Base-by-base conservation (phyloP, 2,888 invertebrate species). In the Drosophila nr. perissopoda region DNA sequence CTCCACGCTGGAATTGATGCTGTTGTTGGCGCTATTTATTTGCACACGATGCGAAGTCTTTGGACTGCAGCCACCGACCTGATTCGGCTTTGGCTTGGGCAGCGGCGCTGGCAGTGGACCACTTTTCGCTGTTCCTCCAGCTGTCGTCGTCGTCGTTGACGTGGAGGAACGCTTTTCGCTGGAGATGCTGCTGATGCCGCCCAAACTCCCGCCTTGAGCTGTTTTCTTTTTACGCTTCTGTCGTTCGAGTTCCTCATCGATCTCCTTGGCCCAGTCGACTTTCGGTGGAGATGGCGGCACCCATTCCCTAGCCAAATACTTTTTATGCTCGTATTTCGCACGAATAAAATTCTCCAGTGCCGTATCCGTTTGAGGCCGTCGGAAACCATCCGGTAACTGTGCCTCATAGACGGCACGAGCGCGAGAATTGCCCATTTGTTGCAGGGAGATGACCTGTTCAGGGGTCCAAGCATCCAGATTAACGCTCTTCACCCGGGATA, bases 381-480 rank as follows among this genome's bases (percentile, higher is more conserved):
- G 95, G 94, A 98, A 99, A 86, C 97, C 97, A 91, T 99, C 99
- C 0, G 99, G 99, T 49, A 99, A 94, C 93, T 98, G 98, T 1
- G 99, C 99, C 93, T 99, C 99, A 93, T 99, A 99, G 0, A 99
- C 98, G 1, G 99, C 99, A 59, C 99, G 95, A 0, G 99, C 99
- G 80, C 98, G 94, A 0, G 98, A 98, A 93, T 99, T 99, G 13
- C 99, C 99, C 98, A 99, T 99, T 93, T 99, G 98, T 93, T 99
- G 98, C 86, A 99, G 95, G 76, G 96, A 95, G 64, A 95, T 97
- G 79, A 99, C 97, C 95, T 99, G 99, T 92, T 99, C 99, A 0
- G 99, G 97, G 11, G 98, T 99, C 99, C 99, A 99, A 48, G 98
- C 95, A 94, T 99, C 99, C 74, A 99, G 94, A 93, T 99, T 99